These are phyloP conservation scores for Drosophila sordidula DNA, from an alignment of 2,888 invertebrate genomes.

Conservation along the genomic window DNA sequence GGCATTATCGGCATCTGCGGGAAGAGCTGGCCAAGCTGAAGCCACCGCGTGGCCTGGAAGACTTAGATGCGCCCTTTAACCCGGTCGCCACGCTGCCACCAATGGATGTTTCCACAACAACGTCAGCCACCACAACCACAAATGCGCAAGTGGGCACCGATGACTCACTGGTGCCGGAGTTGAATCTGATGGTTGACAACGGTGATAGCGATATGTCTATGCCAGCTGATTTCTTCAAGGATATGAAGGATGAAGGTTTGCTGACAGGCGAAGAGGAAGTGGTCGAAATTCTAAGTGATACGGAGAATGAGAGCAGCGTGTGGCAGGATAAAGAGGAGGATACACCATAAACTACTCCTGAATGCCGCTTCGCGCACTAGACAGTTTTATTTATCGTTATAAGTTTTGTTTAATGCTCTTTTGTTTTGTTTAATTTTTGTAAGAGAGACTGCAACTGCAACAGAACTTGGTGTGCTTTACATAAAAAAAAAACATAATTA, in stretches of 20 bases:
- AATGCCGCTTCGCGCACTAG: constrained; percentile 54
- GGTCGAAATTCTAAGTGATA: constrained; percentile 69
- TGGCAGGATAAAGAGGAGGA: constrained; percentile 75
- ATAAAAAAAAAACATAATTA: constrained; percentile 62
- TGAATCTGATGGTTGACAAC: constrained; percentile 61
- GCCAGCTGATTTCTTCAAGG: constrained; percentile 56
- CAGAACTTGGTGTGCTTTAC: constrained; percentile 77
- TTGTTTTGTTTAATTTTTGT: constrained; percentile 70
- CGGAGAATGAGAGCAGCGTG: constrained; percentile 69
- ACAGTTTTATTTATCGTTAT: constrained; percentile 61
- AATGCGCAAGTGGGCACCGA: constrained; percentile 55
- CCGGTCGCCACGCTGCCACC: constrained; percentile 81
- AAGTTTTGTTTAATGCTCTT: constrained; percentile 63
- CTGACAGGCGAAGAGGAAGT: constrained; percentile 62
- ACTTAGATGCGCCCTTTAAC: constrained; percentile 88
- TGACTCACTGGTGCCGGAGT: constrained; percentile 57
- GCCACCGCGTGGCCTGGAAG: constrained; percentile 91
- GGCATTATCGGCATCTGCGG: constrained; percentile 92
- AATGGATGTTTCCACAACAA: constrained; percentile 73
- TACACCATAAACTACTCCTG: constrained; percentile 48
- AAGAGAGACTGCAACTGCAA: constrained; percentile 74
- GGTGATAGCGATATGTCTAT: constrained; percentile 53
- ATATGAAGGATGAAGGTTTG: constrained; percentile 52
- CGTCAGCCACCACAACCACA: constrained; percentile 38
- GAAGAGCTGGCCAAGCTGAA: constrained; percentile 94